A percentile compares a stretch with the other conserved stretches of the same genome.
phyloP scores from a whole-genome alignment of 2,113 vertebrate genomes.

The Rhinoderma darwinii region DNA sequence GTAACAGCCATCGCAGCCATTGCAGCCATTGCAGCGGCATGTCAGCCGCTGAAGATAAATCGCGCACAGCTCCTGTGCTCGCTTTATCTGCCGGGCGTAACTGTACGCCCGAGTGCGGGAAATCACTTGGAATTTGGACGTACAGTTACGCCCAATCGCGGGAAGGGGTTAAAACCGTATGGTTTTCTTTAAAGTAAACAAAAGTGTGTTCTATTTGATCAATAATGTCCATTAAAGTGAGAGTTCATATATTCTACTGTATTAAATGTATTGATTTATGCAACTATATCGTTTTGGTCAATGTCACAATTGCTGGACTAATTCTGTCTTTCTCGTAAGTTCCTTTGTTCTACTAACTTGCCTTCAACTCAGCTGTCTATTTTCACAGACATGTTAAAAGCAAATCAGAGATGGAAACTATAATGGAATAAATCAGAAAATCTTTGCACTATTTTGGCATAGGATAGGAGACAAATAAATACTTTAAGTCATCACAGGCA shows the following conservation, averaged over 20 bases:
- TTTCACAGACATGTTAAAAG: not conserved
- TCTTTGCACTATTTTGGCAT: not conserved
- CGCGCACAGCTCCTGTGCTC: too few relatives aligned
- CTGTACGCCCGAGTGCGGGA: too few relatives aligned
- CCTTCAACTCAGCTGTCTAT: not conserved
- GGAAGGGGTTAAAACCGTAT: not conserved
- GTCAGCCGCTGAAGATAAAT: too few relatives aligned
- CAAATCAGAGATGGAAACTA: not conserved
- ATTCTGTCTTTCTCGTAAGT: not conserved
- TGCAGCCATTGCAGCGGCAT: too few relatives aligned
- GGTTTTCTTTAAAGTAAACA: slow-evolving; percentile 14
- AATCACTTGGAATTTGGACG: too few relatives aligned
- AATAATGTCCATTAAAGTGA: slow-evolving; percentile 40
- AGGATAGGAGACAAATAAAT: not conserved
- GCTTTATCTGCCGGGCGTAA: too few relatives aligned
- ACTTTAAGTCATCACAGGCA: not conserved
- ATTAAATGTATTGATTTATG: slow-evolving; percentile 41
- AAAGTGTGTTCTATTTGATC: not conserved
- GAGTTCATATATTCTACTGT: not conserved
- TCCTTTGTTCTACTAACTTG: slow-evolving; percentile 24
- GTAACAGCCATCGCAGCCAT: too few relatives aligned
- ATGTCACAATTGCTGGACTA: not conserved
- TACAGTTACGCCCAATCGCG: too few relatives aligned
- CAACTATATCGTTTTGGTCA: not conserved
- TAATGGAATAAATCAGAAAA: not conserved